Percentiles rank a stretch among this genome's conserved stretches.
Evolutionary conservation across 2,797 vertebrate genomes (phyloP).

Genomic region (Threskiornis aethiopicus): DNA sequence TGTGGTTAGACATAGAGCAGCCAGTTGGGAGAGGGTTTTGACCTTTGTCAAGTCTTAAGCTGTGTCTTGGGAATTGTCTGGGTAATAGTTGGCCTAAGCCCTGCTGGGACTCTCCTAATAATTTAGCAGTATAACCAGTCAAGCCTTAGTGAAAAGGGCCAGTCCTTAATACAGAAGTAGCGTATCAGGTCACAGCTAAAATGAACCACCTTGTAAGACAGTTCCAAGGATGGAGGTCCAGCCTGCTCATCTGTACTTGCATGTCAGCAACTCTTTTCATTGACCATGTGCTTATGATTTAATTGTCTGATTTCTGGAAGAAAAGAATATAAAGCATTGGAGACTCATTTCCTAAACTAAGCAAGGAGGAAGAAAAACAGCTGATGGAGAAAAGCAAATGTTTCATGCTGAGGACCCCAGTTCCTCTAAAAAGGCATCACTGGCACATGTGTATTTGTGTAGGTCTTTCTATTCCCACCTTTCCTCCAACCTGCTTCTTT

Average conservation of each 20-base stretch:
- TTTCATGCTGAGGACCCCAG: rapidly evolving
- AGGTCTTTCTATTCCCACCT: not conserved
- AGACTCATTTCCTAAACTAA: not conserved
- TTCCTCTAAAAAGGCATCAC: not conserved
- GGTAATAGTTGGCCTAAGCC: not conserved
- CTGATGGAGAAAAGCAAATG: not conserved
- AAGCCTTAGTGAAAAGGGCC: not conserved
- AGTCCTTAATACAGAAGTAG: not conserved
- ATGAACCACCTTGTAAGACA: not conserved
- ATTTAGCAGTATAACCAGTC: not conserved
- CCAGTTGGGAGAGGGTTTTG: rapidly evolving
- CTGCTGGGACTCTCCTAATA: not conserved
- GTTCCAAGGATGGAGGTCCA: not conserved
- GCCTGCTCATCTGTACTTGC: not conserved
- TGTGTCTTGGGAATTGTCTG: not conserved
- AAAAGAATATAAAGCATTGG: not conserved
- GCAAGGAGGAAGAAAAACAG: constrained; percentile 5
- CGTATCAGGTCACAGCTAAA: not conserved
- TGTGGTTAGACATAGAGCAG: not conserved
- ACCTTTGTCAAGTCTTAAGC: not conserved
- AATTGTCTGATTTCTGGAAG: not conserved
- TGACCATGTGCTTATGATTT: not conserved
- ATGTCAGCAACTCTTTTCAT: not conserved
- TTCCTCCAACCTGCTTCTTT: not conserved
- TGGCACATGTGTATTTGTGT: not conserved